A percentile compares a stretch with the other conserved stretches of the same genome.
phyloP scores from a whole-genome alignment of 1,140 invertebrate genomes.

The Cepaea nemoralis region DNA sequence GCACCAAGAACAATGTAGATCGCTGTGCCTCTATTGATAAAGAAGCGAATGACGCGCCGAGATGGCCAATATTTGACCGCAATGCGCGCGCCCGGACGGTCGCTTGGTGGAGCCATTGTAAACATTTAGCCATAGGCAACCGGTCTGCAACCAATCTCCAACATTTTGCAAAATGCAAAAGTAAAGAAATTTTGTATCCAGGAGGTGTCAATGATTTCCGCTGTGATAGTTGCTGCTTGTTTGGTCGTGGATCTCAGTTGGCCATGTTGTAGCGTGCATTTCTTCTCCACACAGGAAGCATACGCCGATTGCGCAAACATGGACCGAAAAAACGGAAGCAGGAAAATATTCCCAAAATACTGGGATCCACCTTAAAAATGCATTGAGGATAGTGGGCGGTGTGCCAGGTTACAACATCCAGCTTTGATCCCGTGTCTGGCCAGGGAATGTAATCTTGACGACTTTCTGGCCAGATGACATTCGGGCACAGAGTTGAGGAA shows the following conservation, averaged over 20 bases:
- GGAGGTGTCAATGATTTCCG: slow-evolving; percentile 31
- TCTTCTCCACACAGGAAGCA: slow-evolving; percentile 25
- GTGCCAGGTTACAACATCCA: not conserved
- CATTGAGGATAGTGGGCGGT: not conserved
- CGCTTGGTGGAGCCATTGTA: not conserved
- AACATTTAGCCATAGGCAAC: slow-evolving; percentile 6
- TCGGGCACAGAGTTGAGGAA: too few species aligned
- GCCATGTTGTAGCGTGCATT: not conserved
- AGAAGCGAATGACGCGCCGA: not conserved
- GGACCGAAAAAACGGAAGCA: not conserved
- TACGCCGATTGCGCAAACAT: slow-evolving; percentile 7
- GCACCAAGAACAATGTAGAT: slow-evolving; percentile 5
- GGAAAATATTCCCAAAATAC: too few species aligned
- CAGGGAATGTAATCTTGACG: too few species aligned
- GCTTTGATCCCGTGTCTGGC: slow-evolving; percentile 7
- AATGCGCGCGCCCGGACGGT: slow-evolving; percentile 5
- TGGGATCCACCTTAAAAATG: not conserved
- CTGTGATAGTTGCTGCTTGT: slow-evolving; percentile 3
- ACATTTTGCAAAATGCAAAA: slow-evolving; percentile 33
- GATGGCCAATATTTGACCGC: slow-evolving; percentile 20
- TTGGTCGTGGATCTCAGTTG: slow-evolving; percentile 10
- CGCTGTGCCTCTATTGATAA: slow-evolving; percentile 2
- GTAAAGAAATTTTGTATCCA: slow-evolving; percentile 21
- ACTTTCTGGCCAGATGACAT: too few species aligned
- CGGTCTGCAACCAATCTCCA: slow-evolving; percentile 16